A percentile compares a stretch with the other conserved stretches of the same genome.
These are phyloP conservation scores for Lasioglossum albipes DNA, from an alignment of 1,140 invertebrate genomes.

Conservation along the genomic window DNA sequence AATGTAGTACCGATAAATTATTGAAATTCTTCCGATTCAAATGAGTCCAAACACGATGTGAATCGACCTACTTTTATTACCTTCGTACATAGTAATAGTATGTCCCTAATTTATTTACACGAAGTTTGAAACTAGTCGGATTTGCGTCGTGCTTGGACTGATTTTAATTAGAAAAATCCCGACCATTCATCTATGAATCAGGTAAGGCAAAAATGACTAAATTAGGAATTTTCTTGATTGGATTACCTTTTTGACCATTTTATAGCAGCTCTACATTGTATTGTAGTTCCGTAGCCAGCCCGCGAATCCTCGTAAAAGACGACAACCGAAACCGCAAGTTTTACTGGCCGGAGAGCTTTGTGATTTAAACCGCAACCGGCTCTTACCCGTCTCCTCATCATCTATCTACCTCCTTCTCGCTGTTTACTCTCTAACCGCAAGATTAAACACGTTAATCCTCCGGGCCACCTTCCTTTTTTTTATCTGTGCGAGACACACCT, in stretches of 20 bases:
- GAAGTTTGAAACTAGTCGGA: too few species aligned
- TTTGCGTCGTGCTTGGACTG: too few species aligned
- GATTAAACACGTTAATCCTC: conserved; percentile 67
- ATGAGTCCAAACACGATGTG: too few species aligned
- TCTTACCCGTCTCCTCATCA: conserved; percentile 28
- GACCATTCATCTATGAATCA: too few species aligned
- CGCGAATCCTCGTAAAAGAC: conserved; percentile 1
- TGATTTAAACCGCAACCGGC: conserved; percentile 46
- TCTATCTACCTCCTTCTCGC: conserved; percentile 25
- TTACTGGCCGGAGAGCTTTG: conserved; percentile 18
- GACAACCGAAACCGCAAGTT: conserved; percentile 33
- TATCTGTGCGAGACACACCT: conserved; percentile 24
- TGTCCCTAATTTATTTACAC: too few species aligned
- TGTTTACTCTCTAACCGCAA: conserved; percentile 65
- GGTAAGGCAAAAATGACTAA: too few species aligned
- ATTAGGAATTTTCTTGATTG: too few species aligned
- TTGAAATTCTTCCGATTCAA: too few species aligned
- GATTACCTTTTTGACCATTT: neutral
- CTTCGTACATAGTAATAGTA: too few species aligned
- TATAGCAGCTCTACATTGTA: neutral
- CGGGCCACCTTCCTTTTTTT: conserved; percentile 28
- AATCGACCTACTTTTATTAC: too few species aligned
- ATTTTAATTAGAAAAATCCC: too few species aligned
- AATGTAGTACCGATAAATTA: too few species aligned
- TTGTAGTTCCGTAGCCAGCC: neutral